phyloP scores from a whole-genome alignment of 2,797 vertebrate genomes.

The Kryptopterus vitreolus region DNA sequence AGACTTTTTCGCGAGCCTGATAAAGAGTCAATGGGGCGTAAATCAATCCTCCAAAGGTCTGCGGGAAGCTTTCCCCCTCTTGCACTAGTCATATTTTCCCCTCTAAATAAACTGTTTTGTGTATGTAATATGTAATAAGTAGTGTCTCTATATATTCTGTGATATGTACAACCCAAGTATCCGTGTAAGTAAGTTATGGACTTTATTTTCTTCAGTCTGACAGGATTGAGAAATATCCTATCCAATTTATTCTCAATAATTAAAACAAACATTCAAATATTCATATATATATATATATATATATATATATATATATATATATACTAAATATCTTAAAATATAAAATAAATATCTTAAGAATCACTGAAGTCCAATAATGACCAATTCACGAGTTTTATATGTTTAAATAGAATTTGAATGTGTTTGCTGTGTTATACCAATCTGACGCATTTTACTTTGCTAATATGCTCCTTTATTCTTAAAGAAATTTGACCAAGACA shows the following conservation, averaged over 20 bases:
- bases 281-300: no score
- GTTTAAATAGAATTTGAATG: conserved; percentile 7
- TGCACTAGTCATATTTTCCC: conserved; percentile 75
- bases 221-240: not conserved
- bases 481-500: conserved; percentile 27
- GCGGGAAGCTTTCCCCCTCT: conserved; percentile 76
- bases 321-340: not conserved
- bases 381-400: not conserved
- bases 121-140: conserved; percentile 84
- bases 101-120: conserved; percentile 82
- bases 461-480: conserved; percentile 22
- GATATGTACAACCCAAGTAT: conserved; percentile 55
- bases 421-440: conserved; percentile 11
- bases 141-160: conserved; percentile 55
- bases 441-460: conserved; percentile 11
- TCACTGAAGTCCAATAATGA: not conserved
- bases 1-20: conserved; percentile 90
- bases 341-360: conserved; percentile 3
- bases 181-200: conserved; percentile 58
- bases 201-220: conserved; percentile 35
- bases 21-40: conserved; percentile 93
- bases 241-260: conserved; percentile 25
- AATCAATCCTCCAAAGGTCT: conserved; percentile 87
- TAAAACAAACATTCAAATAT: conserved; percentile 39
- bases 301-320: not conserved